These are phyloP conservation scores for Chouioia cunea DNA, from an alignment of 2,888 invertebrate species.

Conservation along the genomic window DNA sequence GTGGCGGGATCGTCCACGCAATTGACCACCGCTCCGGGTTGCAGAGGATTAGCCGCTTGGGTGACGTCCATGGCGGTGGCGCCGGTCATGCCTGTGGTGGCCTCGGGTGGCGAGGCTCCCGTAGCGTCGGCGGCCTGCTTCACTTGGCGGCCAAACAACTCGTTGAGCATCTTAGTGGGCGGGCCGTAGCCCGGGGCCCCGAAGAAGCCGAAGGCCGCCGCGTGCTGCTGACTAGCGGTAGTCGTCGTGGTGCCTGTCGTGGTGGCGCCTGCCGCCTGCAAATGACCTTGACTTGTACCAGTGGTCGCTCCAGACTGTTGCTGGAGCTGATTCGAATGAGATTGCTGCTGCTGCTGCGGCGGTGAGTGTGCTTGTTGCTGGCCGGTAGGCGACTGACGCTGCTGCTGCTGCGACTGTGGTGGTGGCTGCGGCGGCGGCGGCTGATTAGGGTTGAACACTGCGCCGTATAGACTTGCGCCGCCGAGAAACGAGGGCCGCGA, in stretches of 20 bases:
- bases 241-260: constrained; percentile 68
- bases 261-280: constrained; percentile 66
- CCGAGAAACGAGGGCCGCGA: constrained; percentile 86
- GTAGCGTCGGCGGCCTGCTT: constrained; percentile 76
- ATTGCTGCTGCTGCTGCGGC: constrained; percentile 71
- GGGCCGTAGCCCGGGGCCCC: constrained; percentile 87
- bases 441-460: constrained; percentile 80
- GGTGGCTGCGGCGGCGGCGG: constrained; percentile 52
- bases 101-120: constrained; percentile 68
- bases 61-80: constrained; percentile 66
- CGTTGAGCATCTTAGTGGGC: constrained; percentile 89
- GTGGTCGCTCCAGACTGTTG: constrained; percentile 68
- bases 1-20: constrained; percentile 71
- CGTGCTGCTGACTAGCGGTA: constrained; percentile 70
- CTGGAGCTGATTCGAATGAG: constrained; percentile 68
- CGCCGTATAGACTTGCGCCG: constrained; percentile 85
- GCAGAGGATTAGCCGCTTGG: constrained; percentile 59
- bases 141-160: constrained; percentile 85
- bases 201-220: constrained; percentile 81
- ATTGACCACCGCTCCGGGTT: constrained; percentile 72
- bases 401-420: constrained; percentile 53
- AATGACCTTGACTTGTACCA: constrained; percentile 60
- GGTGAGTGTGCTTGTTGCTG: constrained; percentile 47
- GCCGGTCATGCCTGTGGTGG: constrained; percentile 67
- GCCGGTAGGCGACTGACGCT: constrained; percentile 38